Percentiles rank a stretch among this genome's conserved stretches.
phyloP scores from a whole-genome alignment of 2,113 vertebrate genomes.

The Seriola quinqueradiata region DNA sequence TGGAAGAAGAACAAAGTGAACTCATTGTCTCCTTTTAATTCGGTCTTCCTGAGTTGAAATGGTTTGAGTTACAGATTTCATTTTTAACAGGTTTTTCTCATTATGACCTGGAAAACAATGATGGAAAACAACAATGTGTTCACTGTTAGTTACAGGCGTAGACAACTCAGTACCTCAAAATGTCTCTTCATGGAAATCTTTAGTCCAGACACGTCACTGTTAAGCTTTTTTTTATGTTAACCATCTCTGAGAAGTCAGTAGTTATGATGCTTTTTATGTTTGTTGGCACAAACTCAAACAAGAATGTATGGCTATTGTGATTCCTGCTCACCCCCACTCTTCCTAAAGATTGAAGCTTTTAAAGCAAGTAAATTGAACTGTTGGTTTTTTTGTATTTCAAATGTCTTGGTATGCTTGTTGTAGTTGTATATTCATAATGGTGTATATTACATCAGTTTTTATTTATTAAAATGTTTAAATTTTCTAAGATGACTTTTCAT shows the following conservation, averaged over 20 bases:
- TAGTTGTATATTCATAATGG: constrained; percentile 82
- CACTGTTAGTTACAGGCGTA: constrained; percentile 63
- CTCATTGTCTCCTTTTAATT: constrained; percentile 48
- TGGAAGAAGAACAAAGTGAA: constrained; percentile 64
- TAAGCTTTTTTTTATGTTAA: constrained; percentile 31
- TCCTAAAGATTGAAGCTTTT: constrained; percentile 68
- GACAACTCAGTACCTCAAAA: constrained; percentile 81
- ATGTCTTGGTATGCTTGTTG: constrained; percentile 83
- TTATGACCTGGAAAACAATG: constrained; percentile 12
- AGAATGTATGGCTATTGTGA: constrained; percentile 79
- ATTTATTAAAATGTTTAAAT: constrained; percentile 82
- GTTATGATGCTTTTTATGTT: constrained; percentile 75
- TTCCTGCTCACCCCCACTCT: constrained; percentile 60
- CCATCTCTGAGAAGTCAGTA: constrained; percentile 54
- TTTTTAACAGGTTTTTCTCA: constrained; percentile 23
- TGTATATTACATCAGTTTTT: constrained; percentile 85
- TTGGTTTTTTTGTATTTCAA: constrained; percentile 78
- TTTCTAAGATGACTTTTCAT: constrained; percentile 71
- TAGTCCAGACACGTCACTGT: constrained; percentile 44
- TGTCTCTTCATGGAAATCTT: constrained; percentile 57
- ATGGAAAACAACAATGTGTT: constrained; percentile 48
- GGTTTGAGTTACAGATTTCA: constrained; percentile 49
- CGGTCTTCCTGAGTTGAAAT: constrained; percentile 60
- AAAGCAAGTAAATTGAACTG: constrained; percentile 72
- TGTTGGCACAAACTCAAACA: constrained; percentile 77